Evolutionary conservation across 2,888 invertebrate species (phyloP).

Genomic region (Rhagium mordax): DNA sequence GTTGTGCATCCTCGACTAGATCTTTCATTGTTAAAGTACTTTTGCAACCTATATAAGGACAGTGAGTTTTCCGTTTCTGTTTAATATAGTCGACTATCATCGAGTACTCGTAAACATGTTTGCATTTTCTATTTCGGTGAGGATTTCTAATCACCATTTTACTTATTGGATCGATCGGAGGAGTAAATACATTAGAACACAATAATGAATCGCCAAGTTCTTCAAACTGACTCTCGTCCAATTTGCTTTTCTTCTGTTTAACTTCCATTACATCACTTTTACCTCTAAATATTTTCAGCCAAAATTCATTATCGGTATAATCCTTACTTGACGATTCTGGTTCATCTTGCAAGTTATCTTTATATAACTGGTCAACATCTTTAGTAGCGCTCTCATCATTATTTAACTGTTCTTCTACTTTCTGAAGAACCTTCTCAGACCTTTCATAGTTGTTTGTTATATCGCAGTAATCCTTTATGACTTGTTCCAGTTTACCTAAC

Average conservation of each 20-base stretch:
- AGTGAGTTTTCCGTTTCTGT: slow-evolving; percentile 57
- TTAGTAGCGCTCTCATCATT: slow-evolving; percentile 36
- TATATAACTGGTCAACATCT: slow-evolving; percentile 50
- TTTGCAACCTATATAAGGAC: slow-evolving; percentile 63
- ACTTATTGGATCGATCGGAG: slow-evolving; percentile 62
- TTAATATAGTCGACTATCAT: slow-evolving; percentile 60
- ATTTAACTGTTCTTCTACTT: slow-evolving; percentile 50
- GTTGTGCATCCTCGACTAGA: slow-evolving; percentile 51
- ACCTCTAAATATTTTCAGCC: slow-evolving; percentile 52
- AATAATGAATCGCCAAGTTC: slow-evolving; percentile 57
- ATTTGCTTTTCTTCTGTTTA: slow-evolving; percentile 44
- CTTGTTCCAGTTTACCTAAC: slow-evolving; percentile 44
- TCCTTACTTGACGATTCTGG: slow-evolving; percentile 33
- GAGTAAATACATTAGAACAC: slow-evolving; percentile 58
- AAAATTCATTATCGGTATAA: slow-evolving; percentile 51
- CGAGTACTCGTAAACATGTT: slow-evolving; percentile 61
- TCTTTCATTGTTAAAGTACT: slow-evolving; percentile 51
- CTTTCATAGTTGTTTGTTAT: slow-evolving; percentile 51
- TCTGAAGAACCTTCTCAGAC: slow-evolving; percentile 48
- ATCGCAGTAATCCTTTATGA: slow-evolving; percentile 52
- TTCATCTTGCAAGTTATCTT: slow-evolving; percentile 47
- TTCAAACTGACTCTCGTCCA: slow-evolving; percentile 48
- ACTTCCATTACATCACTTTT: slow-evolving; percentile 49
- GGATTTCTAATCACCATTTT: slow-evolving; percentile 59
- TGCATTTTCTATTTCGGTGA: slow-evolving; percentile 58